Evolutionary conservation across 53 echinoderm and acorn worm genomes (phyloP).

Genomic region (Antedon mediterranea): DNA sequence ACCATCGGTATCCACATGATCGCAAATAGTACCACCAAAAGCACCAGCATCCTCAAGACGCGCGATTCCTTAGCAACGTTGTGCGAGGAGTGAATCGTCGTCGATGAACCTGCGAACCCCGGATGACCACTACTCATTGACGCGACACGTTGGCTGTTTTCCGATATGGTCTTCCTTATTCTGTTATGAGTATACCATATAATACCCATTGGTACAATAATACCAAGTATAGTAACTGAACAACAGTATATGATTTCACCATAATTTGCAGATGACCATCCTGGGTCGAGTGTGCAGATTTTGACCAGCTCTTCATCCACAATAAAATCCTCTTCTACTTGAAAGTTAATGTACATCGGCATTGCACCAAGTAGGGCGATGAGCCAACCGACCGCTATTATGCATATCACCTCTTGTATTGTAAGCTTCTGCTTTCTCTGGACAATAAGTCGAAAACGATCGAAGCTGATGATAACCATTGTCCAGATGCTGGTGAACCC

Average conservation of each 20-base stretch:
- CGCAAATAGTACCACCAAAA: conserved; percentile 23
- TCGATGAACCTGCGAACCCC: background rate
- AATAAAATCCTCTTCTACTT: background rate
- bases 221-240: background rate
- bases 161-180: background rate
- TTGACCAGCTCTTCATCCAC: conserved; percentile 1
- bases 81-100: too few relatives aligned
- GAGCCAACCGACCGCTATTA: conserved; percentile 14
- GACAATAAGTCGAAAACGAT: conserved; percentile 25
- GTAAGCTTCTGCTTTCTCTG: background rate
- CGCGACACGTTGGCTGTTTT: background rate
- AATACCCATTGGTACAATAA: background rate
- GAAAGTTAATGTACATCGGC: conserved; percentile 16
- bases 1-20: conserved; percentile 33
- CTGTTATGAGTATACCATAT: background rate
- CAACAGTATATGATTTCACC: conserved; percentile 8
- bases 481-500: conserved; percentile 35
- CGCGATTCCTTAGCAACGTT: conserved; percentile 19
- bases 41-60: conserved; percentile 24
- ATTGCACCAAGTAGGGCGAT: conserved; percentile 6
- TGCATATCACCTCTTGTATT: background rate
- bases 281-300: conserved; percentile 21
- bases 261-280: conserved; percentile 11
- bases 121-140: background rate
- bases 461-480: conserved; percentile 35